Percentiles rank a stretch among this genome's conserved stretches.
Evolutionary conservation across 2,888 invertebrate species (phyloP).

Genomic region (Seladonia tumulorum): DNA sequence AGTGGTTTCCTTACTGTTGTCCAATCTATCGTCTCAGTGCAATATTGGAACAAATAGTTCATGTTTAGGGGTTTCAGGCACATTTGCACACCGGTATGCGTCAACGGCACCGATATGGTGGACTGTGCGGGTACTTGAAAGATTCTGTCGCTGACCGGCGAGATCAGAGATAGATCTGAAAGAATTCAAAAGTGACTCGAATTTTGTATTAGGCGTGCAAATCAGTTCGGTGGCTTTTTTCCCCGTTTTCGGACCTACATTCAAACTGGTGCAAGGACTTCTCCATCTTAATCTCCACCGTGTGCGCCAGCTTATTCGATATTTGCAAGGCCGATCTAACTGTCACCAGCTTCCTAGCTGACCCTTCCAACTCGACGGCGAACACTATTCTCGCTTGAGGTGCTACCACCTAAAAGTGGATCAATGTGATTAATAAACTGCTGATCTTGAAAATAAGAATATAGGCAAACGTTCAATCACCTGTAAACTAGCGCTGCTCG

Average conservation of each 20-base stretch:
- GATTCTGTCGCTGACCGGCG: slow-evolving; percentile 73
- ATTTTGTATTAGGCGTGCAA: background rate
- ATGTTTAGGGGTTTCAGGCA: slow-evolving; percentile 89
- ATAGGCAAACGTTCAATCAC: slow-evolving; percentile 47
- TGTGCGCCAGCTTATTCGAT: slow-evolving; percentile 90
- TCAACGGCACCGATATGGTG: slow-evolving; percentile 91
- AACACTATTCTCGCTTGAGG: slow-evolving; percentile 93
- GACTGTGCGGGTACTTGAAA: slow-evolving; percentile 85
- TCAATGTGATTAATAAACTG: slow-evolving; percentile 2
- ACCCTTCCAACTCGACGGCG: slow-evolving; percentile 95
- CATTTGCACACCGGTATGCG: slow-evolving; percentile 90
- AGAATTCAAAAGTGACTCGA: background rate
- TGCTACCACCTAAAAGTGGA: slow-evolving; percentile 67
- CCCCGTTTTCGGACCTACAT: slow-evolving; percentile 73
- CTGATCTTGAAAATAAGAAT: background rate
- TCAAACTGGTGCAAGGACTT: slow-evolving; percentile 85
- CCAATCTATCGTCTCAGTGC: slow-evolving; percentile 87
- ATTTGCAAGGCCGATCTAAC: slow-evolving; percentile 95
- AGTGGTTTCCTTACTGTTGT: slow-evolving; percentile 85
- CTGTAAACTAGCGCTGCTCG: slow-evolving; percentile 73
- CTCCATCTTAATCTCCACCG: slow-evolving; percentile 90
- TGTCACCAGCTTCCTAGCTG: slow-evolving; percentile 96
- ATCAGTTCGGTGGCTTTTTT: background rate
- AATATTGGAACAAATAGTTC: slow-evolving; percentile 85
- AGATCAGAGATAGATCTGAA: slow-evolving; percentile 75